Evolutionary conservation across 2,888 invertebrate species (phyloP).

Genomic region (Calameuta pallipes): DNA sequence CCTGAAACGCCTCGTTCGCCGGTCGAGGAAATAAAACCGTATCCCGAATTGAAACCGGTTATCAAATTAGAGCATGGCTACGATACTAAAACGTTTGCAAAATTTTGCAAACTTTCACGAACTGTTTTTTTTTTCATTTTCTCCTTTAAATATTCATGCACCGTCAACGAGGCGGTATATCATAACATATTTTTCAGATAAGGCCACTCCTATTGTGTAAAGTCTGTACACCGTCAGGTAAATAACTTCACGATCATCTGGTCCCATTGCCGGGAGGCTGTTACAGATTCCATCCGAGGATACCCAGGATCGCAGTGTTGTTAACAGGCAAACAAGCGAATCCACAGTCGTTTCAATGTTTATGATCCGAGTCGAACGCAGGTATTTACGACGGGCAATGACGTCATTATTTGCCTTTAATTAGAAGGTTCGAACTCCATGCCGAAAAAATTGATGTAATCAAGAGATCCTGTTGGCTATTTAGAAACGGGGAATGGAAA

Average conservation of each 20-base stretch:
- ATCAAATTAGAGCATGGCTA: slow-evolving; percentile 28
- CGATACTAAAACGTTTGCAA: not conserved
- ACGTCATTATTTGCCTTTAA: slow-evolving; percentile 47
- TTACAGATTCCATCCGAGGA: not conserved
- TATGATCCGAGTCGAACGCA: not conserved
- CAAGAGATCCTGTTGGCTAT: not conserved
- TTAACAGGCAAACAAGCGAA: not conserved
- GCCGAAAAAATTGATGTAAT: not conserved
- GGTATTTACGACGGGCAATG: not conserved
- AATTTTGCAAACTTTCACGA: not conserved
- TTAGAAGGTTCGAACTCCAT: slow-evolving; percentile 42
- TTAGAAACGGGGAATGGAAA: not conserved
- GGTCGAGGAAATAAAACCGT: slow-evolving; percentile 50
- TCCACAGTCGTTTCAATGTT: not conserved
- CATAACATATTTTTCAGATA: too few relatives aligned
- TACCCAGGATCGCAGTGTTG: not conserved
- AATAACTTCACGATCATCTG: too few relatives aligned
- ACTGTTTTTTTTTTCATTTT: not conserved
- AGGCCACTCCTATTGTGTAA: too few relatives aligned
- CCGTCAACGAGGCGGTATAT: too few relatives aligned
- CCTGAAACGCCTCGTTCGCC: slow-evolving; percentile 11
- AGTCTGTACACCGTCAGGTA: too few relatives aligned
- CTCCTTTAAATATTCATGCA: not conserved
- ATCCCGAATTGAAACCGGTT: slow-evolving; percentile 53
- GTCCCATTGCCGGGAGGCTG: not conserved